Evolutionary conservation across 2,113 vertebrate species (phyloP).

Genomic region (Dunckerocampus dactyliophorus): DNA sequence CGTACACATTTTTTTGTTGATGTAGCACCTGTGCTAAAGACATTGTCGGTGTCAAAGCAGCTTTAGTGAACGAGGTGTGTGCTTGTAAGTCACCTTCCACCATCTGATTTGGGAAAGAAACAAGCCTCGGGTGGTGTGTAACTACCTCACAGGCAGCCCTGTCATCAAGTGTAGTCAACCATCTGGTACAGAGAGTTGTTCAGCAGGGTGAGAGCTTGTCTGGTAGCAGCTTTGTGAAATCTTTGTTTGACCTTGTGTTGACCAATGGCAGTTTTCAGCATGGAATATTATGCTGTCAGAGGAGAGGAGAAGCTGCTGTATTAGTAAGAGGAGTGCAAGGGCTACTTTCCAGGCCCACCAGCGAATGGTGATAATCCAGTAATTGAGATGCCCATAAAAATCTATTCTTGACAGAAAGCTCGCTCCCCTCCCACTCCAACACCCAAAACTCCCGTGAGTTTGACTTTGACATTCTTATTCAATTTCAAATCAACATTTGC

Average conservation of each 20-base stretch:
- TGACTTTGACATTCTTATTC: too few relatives aligned
- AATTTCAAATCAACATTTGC: too few relatives aligned
- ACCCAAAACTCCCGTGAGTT: too few relatives aligned
- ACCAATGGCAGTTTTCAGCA: neutral
- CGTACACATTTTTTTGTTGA: neutral
- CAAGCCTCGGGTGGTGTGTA: neutral
- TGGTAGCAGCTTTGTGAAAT: neutral
- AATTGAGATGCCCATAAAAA: too few relatives aligned
- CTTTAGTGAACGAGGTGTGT: neutral
- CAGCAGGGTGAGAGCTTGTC: neutral
- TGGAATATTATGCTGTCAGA: neutral
- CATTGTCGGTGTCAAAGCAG: neutral
- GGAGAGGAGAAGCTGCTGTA: neutral
- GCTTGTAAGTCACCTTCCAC: slow-evolving; percentile 1
- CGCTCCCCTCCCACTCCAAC: too few relatives aligned
- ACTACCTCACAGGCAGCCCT: neutral
- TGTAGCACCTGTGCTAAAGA: neutral
- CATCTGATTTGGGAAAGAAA: neutral
- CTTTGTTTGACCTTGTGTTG: neutral
- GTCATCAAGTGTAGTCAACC: neutral
- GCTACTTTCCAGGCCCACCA: too few relatives aligned
- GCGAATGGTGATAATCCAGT: neutral
- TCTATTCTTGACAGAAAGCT: too few relatives aligned
- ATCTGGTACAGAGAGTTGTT: neutral
- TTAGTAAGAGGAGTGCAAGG: neutral